Percentiles rank a stretch among this genome's conserved stretches.
These are phyloP conservation scores for Lomographa bimaculata DNA, from an alignment of 2,888 invertebrate genomes.

Conservation along the genomic window DNA sequence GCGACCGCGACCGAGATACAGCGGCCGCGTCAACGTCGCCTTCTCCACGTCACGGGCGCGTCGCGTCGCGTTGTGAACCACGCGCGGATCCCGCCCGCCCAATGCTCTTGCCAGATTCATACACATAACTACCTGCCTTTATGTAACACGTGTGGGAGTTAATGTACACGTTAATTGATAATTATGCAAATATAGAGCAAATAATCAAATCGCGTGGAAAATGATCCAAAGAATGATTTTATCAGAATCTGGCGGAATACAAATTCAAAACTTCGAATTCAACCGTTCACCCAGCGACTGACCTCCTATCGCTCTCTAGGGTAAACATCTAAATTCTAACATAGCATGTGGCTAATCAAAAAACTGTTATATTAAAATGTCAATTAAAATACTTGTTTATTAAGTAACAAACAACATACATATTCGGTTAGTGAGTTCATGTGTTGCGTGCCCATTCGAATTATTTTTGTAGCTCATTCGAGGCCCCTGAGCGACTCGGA, in stretches of 20 bases:
- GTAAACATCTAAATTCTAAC: not conserved
- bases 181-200: conserved; percentile 6
- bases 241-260: too few species aligned
- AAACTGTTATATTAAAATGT: conserved; percentile 18
- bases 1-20: conserved; percentile 38
- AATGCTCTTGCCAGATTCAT: conserved; percentile 29
- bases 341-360: conserved; percentile 13
- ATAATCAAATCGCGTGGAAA: too few species aligned
- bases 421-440: conserved; percentile 24
- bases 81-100: conserved; percentile 8
- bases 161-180: conserved; percentile 15
- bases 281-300: too few species aligned
- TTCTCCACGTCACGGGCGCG: conserved; percentile 35
- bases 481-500: conserved; percentile 51
- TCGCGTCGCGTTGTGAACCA: conserved; percentile 8
- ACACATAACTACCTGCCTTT: conserved; percentile 18
- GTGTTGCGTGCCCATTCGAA: conserved; percentile 64
- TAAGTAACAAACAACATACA: conserved; percentile 20
- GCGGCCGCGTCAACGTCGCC: conserved; percentile 26
- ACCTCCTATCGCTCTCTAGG: not conserved
- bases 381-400: conserved; percentile 24
- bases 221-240: too few species aligned
- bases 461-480: conserved; percentile 75
- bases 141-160: conserved; percentile 10
- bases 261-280: too few species aligned